phyloP scores from a whole-genome alignment of 2,888 invertebrate genomes.

The Tineola bisselliella region DNA sequence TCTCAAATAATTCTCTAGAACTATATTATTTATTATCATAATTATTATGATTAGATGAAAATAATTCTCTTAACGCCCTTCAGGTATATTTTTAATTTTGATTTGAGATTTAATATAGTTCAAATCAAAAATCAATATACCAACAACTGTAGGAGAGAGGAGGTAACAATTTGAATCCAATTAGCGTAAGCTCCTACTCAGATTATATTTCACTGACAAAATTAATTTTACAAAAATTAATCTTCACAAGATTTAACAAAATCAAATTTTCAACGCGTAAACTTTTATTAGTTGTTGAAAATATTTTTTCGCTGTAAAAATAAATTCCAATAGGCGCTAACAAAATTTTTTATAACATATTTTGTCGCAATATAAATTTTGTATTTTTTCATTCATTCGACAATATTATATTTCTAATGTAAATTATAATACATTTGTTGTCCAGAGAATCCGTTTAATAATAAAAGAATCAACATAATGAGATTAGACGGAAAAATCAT shows the following conservation, averaged over 20 bases:
- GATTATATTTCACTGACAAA: slow-evolving; percentile 46
- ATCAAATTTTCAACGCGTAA: slow-evolving; percentile 4
- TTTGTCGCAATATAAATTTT: too few species aligned
- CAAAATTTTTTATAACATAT: too few species aligned
- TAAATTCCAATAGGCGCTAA: neutral
- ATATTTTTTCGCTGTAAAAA: neutral
- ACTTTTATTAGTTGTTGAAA: neutral
- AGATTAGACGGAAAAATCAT: neutral
- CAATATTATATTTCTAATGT: too few species aligned
- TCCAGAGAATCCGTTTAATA: neutral
- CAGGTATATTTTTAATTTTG: neutral
- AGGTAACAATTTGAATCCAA: slow-evolving; percentile 57
- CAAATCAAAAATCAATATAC: slow-evolving; percentile 41
- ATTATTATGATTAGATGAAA: too few species aligned
- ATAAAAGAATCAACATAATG: neutral
- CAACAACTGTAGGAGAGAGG: slow-evolving; percentile 36
- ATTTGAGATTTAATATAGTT: neutral
- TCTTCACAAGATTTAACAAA: slow-evolving; percentile 17
- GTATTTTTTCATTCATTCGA: too few species aligned
- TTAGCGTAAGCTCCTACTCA: slow-evolving; percentile 37
- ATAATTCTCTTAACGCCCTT: too few species aligned
- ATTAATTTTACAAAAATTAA: slow-evolving; percentile 47
- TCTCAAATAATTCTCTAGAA: too few species aligned
- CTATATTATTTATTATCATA: too few species aligned
- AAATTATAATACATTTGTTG: too few species aligned